Conservation (phyloP, 2,797 vertebrate species). For the Falco rusticolus region DNA sequence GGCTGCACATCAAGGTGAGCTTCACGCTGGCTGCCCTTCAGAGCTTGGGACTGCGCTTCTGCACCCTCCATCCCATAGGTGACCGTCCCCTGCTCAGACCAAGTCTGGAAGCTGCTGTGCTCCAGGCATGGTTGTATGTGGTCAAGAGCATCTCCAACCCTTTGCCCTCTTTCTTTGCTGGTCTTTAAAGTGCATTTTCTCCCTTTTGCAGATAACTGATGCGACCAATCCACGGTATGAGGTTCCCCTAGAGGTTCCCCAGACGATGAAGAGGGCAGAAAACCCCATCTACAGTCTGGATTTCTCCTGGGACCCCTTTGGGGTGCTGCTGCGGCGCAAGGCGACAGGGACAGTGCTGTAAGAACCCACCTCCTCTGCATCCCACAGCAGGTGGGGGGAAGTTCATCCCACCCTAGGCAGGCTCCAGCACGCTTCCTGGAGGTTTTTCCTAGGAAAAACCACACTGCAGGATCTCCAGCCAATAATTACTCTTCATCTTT, state of each 20-base stretch:
- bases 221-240: conserved; percentile 79
- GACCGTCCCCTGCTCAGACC: background rate
- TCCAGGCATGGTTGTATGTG: background rate
- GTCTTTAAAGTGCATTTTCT: fast-evolving
- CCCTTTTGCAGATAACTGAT: conserved; percentile 79
- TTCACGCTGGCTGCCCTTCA: background rate
- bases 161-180: background rate
- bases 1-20: conserved; percentile 85
- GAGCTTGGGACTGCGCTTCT: background rate
- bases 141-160: background rate
- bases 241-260: conserved; percentile 82
- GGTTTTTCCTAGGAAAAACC: background rate
- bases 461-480: background rate
- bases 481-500: background rate
- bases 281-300: conserved; percentile 80
- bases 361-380: background rate
- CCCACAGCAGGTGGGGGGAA: background rate
- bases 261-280: conserved; percentile 70
- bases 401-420: background rate
- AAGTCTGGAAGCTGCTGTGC: background rate
- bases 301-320: conserved; percentile 81
- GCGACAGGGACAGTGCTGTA: conserved; percentile 9
- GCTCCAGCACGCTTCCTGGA: background rate
- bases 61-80: background rate
- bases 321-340: conserved; percentile 78